Base-by-base conservation (phyloP, 2,113 vertebrate species). In the Ammodytes dubius region DNA sequence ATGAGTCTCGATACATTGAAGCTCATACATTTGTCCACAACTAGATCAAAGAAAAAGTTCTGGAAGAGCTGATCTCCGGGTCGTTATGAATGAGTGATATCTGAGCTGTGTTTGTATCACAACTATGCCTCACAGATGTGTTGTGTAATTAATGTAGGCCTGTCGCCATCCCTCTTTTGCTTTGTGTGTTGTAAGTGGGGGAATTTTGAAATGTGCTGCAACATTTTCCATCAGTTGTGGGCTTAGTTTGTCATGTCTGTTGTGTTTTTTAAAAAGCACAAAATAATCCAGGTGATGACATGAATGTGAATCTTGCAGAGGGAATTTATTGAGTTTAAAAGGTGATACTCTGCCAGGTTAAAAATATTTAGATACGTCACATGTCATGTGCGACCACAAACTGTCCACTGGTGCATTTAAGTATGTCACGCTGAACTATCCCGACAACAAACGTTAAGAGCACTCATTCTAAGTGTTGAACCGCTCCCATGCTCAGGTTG, bases 401-500 rank as follows among this genome's bases (percentile, higher is more conserved):
- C 45, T 5, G 19, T 75, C 83, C 46, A 58, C 61, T 67, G 63
- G 2, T 56, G 53, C 59, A 52, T 83, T 68, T 69, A 64, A 65
- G 71, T 40, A 71, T 46, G 37, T 49, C 49, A 83, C 37, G 64
- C 63, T 10, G 12, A 72, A 61, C 39, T 54, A 61, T 49, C 79
- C 76, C 63, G 69, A 81, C 70, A 40, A 72, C 57, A 68, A 72
- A 58, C 54, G 35, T 27, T 39, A 65, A 77, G 89, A 84, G 54
- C 73, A 49, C 63, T 76, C 19, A 7, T 60, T n/a, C 11, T 27
- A 13, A 17, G 35, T 79, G 27, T 64, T 57, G n/a, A 79, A 74
- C 49, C 35, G 11, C 73, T 84, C 70, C 72, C 77, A 50, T 56
- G 52, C 83, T 91, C 84, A 89, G 91, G 88, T 88, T 74, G 70